These are phyloP conservation scores for Tetrapedia diversipes DNA, from an alignment of 2,888 invertebrate species.

Conservation along the genomic window DNA sequence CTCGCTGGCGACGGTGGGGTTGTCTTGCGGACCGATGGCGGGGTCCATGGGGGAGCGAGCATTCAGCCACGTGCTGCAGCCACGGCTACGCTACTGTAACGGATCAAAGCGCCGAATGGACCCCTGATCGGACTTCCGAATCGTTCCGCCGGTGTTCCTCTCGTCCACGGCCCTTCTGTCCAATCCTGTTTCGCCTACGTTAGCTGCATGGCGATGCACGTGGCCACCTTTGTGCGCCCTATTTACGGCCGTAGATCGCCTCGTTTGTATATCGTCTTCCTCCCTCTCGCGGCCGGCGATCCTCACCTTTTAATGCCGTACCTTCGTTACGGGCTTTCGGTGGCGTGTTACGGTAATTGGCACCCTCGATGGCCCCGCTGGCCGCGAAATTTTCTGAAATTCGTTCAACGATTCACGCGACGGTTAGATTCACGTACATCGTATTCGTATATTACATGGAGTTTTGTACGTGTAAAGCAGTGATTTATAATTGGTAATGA, in stretches of 20 bases:
- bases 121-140: constrained; percentile 74
- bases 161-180: constrained; percentile 35
- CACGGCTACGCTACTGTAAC: constrained; percentile 61
- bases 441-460: too few species aligned
- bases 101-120: constrained; percentile 75
- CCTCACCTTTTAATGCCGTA: constrained; percentile 46
- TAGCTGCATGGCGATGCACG: constrained; percentile 17
- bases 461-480: too few species aligned
- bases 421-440: too few species aligned
- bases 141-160: constrained; percentile 53
- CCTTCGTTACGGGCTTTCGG: constrained; percentile 34
- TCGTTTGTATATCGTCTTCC: too few species aligned
- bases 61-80: constrained; percentile 71
- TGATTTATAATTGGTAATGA: too few species aligned
- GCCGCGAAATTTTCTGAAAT: constrained; percentile 12
- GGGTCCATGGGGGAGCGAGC: constrained; percentile 41
- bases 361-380: not conserved
- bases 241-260: constrained; percentile 52
- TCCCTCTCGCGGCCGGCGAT: constrained; percentile 33
- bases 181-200: constrained; percentile 24
- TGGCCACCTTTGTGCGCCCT: constrained; percentile 9
- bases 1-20: constrained; percentile 21
- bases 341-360: constrained; percentile 31
- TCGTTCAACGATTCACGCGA: too few species aligned
- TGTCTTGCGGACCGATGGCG: constrained; percentile 34